These are phyloP conservation scores for Loriculus beryllinus DNA, from an alignment of 2,797 vertebrate genomes.

Conservation along the genomic window DNA sequence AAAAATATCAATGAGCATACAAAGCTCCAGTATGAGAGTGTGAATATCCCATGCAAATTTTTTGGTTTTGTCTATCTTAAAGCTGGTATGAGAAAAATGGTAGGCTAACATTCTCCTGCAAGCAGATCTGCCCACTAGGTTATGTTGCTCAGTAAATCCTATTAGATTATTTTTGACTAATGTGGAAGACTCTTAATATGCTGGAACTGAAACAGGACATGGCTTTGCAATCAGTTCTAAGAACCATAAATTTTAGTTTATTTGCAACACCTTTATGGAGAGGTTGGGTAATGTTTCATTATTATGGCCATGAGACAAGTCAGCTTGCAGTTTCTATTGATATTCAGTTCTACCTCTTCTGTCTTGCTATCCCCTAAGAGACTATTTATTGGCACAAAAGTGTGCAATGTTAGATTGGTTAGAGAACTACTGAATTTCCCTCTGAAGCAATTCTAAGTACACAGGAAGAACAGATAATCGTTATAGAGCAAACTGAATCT, in stretches of 20 bases:
- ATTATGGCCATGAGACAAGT: background rate
- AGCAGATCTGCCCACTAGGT: background rate
- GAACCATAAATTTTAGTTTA: background rate
- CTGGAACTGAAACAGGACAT: background rate
- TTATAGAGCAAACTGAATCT: background rate
- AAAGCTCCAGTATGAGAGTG: background rate
- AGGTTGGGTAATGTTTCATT: background rate
- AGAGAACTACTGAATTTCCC: conserved; percentile 1
- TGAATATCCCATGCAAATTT: background rate
- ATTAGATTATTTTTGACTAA: background rate
- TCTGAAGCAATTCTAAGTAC: background rate
- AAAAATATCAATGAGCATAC: no score
- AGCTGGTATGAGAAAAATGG: background rate
- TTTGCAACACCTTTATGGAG: background rate
- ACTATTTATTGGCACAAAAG: background rate
- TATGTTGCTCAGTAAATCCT: background rate
- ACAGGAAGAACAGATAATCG: background rate
- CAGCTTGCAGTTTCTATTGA: background rate
- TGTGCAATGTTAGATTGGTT: background rate
- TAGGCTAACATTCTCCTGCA: background rate
- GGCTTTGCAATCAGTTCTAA: background rate
- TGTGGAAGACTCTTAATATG: background rate
- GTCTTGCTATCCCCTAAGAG: background rate
- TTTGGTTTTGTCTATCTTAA: background rate
- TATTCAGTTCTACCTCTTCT: background rate